Evolutionary conservation across 92 coral and sea anemone genomes (phyloP), one percentile per base, ranked within the genome.

Genomic region (Phymanthus crucifer): DNA sequence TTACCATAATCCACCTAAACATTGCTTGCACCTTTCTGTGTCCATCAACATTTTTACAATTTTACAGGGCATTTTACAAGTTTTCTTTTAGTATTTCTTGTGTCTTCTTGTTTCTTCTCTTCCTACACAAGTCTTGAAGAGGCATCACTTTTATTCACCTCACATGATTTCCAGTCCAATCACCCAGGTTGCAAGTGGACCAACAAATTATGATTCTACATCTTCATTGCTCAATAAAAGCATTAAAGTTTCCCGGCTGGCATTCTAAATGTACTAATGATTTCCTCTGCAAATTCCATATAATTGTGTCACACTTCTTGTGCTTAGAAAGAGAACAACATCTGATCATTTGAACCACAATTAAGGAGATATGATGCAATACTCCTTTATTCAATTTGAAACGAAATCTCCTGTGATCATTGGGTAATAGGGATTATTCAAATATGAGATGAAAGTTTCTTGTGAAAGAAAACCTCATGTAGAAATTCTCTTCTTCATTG

Each of bases 41-140:
- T 61, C 68, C 68, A 61, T 61, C 34, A 29, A 61, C 33, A 54
- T 61, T 61, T 61, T 61, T 61, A 61, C 68, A 61, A 61, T 61
- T 61, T 61, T 61, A 61, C 68, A 61, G 26, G 68, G 68, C 16
- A 61, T 29, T 61, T 61, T 61, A 27, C 68, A 61, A 61, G 68
- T 61, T 61, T 61, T 61, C 68, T 61, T 61, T 61, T 61, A 29
- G 16, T 61, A 61, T 24, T 61, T 61, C 36, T 61, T 61, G 68
- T 29, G 68, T 61, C 68, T 27, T 29, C 33, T 61, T 61, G 33
- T 27, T 61, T 29, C 27, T 61, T 29, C 10, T 61, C 34, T n/a
- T 24, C 11, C n/a, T 32, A 57, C 66, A 12, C 1, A 14, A 27
- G 10, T 61, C 35, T 61, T 29, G 12, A 27, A 57, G 29, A 26